A percentile compares a stretch with the other conserved stretches of the same genome.
phyloP scores from a whole-genome alignment of 2,888 invertebrate genomes.

The Parnassius orleans region DNA sequence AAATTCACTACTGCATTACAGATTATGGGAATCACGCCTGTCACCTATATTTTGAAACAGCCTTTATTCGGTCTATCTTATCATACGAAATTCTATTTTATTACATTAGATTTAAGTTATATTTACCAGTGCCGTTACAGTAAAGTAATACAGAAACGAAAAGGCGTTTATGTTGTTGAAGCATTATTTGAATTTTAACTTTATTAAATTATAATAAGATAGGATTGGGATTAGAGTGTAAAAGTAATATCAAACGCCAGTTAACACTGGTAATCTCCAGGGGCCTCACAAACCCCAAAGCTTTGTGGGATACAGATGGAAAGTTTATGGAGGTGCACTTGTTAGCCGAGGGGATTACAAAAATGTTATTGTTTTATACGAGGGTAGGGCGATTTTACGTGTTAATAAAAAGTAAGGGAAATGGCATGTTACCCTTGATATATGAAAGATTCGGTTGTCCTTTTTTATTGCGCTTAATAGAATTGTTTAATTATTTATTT shows the following conservation, averaged over 20 bases:
- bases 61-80: conserved; percentile 18
- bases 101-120: conserved; percentile 20
- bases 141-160: conserved; percentile 33
- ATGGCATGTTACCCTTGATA: conserved; percentile 47
- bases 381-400: conserved; percentile 62
- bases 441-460: conserved; percentile 40
- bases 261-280: conserved; percentile 63
- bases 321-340: conserved; percentile 76
- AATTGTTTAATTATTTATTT: conserved; percentile 38
- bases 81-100: conserved; percentile 10
- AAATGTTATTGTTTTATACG: conserved; percentile 74
- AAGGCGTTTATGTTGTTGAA: conserved; percentile 35
- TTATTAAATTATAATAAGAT: conserved; percentile 30
- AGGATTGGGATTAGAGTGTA: conserved; percentile 32
- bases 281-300: conserved; percentile 63
- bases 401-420: conserved; percentile 71
- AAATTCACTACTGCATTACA: conserved; percentile 69
- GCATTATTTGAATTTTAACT: conserved; percentile 30
- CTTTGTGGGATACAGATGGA: conserved; percentile 69
- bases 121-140: conserved; percentile 29
- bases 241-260: conserved; percentile 60
- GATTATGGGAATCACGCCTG: conserved; percentile 77
- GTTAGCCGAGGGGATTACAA: conserved; percentile 70
- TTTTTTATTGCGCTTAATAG: conserved; percentile 54
- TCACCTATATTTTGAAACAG: conserved; percentile 35